phyloP scores from a whole-genome alignment of 2,113 vertebrate genomes.

The Calypte anna region DNA sequence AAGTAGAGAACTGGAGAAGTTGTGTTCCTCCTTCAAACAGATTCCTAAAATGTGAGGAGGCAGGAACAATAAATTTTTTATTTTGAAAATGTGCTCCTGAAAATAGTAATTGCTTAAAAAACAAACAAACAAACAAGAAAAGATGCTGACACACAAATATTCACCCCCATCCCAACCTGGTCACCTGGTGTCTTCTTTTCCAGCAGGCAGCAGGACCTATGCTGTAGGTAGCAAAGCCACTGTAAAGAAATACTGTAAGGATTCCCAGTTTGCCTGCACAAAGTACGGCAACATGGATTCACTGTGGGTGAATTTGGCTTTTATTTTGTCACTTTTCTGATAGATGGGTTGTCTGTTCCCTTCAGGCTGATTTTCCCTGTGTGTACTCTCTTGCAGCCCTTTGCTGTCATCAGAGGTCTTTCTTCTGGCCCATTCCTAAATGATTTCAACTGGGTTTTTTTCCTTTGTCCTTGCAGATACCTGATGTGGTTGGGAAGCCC shows the following conservation, averaged over 20 bases:
- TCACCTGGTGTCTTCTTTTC: not conserved
- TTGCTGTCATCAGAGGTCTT: accelerated
- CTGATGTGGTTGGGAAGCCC: not conserved
- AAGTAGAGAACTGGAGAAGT: not conserved
- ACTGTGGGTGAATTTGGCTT: not conserved
- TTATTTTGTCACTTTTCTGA: not conserved
- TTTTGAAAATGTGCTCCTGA: not conserved
- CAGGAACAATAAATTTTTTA: accelerated
- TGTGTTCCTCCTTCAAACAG: accelerated
- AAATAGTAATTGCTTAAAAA: not conserved
- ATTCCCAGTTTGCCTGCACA: not conserved
- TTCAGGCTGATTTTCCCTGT: not conserved
- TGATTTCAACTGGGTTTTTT: not conserved
- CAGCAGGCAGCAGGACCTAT: not conserved
- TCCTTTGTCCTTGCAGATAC: not conserved
- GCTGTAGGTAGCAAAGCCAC: not conserved
- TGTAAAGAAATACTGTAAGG: not conserved
- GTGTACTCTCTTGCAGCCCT: accelerated
- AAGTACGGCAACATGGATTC: not conserved
- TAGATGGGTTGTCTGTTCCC: not conserved
- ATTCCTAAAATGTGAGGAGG: not conserved
- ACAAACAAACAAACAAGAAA: not conserved
- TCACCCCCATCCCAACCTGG: not conserved
- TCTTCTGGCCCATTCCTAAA: not conserved
- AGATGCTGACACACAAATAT: accelerated